These are phyloP conservation scores for Callochromis pleurospilus DNA, from an alignment of 2,113 vertebrate species.

Conservation along the genomic window DNA sequence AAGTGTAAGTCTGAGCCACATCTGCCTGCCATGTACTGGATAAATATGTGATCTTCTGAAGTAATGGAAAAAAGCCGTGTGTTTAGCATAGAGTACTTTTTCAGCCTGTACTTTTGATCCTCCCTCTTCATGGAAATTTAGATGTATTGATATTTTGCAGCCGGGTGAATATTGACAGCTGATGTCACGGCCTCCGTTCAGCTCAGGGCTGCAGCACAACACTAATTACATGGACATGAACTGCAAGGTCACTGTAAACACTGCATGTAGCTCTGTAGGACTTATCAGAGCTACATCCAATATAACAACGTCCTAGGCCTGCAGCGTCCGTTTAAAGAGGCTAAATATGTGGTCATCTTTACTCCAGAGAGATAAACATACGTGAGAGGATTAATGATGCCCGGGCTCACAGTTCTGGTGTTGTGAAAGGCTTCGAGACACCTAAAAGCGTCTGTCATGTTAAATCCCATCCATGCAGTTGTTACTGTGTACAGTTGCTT, in stretches of 20 bases:
- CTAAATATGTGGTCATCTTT: not conserved
- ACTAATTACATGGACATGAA: not conserved
- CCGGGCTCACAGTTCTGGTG: fast-evolving
- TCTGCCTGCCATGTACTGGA: not conserved
- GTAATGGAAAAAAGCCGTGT: not conserved
- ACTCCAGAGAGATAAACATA: not conserved
- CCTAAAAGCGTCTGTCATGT: not conserved
- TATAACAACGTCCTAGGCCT: not conserved
- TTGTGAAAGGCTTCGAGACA: not conserved
- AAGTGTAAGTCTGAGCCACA: not conserved
- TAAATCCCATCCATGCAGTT: not conserved
- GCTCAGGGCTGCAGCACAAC: not conserved
- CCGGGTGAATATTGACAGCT: conserved; percentile 19
- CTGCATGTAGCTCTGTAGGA: not conserved
- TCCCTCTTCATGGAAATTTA: conserved; percentile 40
- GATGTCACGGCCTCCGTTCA: not conserved
- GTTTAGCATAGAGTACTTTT: not conserved
- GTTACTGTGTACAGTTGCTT: fast-evolving
- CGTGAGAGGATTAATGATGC: not conserved
- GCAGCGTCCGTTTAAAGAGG: not conserved
- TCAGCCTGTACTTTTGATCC: not conserved
- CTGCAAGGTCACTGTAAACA: not conserved
- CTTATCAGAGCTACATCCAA: not conserved
- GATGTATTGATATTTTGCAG: conserved; percentile 23
- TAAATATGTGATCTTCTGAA: not conserved